Base-by-base conservation (phyloP, 2,113 vertebrate species). In the Forbesichthys papilliferus region DNA sequence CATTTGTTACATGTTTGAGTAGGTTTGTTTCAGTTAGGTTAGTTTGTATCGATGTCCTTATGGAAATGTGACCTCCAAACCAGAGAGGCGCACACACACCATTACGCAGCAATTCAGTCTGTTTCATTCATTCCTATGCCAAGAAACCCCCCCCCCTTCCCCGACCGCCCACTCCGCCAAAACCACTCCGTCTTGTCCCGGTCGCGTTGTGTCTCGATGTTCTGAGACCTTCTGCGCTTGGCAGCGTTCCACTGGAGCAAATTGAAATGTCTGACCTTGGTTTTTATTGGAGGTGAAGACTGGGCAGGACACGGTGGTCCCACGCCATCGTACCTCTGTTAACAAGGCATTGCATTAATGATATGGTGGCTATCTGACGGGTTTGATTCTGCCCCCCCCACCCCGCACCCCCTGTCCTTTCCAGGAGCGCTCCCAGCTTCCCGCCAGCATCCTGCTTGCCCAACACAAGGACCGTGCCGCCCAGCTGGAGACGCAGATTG, bases 401-500 rank as follows among this genome's bases (percentile, higher is more conserved):
- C 54, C 1, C 10, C 2, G 27, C 27, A 27, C 27, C 27, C 27
- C 27, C 4, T 73, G 55, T 84, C 61, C 85, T 64, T 79, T 83
- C 27, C 86, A 99, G 97, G 98, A 99, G 86, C 94, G 93, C 73
- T 98, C 98, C 67, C 92, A 88, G 84, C 91, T 99, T 82, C 97
- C 98, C 13, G 98, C 97, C 48, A 94, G 94, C 49, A 76, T 99
- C 60, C 92, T 99, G 75, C 89, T 99, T 72, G 96, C 98, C 73
- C 94, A 99, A 78, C 97, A 99, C 90, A 99, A 98, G 84, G 96
- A 95, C 79, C 94, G 95, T 65, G 94, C 95, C 34, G 90, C 94
- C 8, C 94, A 98, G 73, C 83, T 98, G 84, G 97, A 97, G 92
- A 95, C 91, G 57, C 91, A 96, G 66, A 91, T 98, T 61, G 96